These are phyloP conservation scores for Prionace glauca DNA, from an alignment of 2,797 vertebrate genomes.

Conservation along the genomic window DNA sequence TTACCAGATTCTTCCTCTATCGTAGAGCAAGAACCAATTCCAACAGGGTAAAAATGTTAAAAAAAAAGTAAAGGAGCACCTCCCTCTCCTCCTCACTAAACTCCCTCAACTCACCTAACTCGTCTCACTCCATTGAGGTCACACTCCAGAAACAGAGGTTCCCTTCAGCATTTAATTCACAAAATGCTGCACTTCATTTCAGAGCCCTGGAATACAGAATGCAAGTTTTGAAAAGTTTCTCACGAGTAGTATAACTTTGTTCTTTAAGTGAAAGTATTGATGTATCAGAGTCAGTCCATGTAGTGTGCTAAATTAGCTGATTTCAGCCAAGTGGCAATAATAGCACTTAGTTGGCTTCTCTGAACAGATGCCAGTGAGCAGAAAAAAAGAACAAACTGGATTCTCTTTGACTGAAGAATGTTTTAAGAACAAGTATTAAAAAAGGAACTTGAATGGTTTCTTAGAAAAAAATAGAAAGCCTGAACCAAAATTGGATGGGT, in stretches of 20 bases:
- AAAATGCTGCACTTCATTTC: slow-evolving; percentile 13
- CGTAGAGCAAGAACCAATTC: too few species aligned
- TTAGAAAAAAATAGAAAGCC: neutral
- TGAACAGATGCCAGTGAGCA: neutral
- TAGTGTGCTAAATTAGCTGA: neutral
- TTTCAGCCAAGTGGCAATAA: neutral
- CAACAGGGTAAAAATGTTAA: too few species aligned
- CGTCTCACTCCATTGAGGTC: too few species aligned
- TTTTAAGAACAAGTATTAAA: neutral
- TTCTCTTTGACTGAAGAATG: neutral
- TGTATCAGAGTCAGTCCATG: neutral
- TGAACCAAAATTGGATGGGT: neutral
- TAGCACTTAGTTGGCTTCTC: neutral
- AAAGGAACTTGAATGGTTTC: neutral
- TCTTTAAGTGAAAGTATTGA: neutral
- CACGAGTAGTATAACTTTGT: neutral
- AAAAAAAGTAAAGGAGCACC: too few species aligned
- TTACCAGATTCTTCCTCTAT: too few species aligned
- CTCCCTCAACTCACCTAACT: too few species aligned
- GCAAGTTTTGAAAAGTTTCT: neutral
- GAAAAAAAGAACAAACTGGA: neutral
- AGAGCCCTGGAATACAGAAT: neutral
- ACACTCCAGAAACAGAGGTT: neutral
- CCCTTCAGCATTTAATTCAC: neutral
- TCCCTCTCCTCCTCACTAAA: too few species aligned